A percentile compares a stretch with the other conserved stretches of the same genome.
Conservation (phyloP, 2,888 invertebrate species). For the Stegophylla sp. region DNA sequence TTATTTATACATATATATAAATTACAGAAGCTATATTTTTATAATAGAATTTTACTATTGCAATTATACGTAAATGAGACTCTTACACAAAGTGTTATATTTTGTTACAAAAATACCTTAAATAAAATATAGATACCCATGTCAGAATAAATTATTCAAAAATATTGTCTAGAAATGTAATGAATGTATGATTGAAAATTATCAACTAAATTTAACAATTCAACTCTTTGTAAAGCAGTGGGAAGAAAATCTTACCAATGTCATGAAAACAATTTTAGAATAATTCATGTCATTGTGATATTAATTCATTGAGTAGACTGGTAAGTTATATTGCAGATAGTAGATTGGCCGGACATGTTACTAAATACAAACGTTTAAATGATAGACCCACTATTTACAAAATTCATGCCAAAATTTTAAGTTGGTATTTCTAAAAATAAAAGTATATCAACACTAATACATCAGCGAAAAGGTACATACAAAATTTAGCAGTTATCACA, state of each 20-base stretch:
- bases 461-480: conserved; percentile 6
- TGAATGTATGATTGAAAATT: not conserved
- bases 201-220: not conserved
- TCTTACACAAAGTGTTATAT: no score
- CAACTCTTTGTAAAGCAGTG: not conserved
- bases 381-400: conserved; percentile 1
- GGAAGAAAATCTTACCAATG: not conserved
- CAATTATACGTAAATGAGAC: no score
- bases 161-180: not conserved
- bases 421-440: conserved; percentile 14
- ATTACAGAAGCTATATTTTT: no score
- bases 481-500: conserved; percentile 11
- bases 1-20: no score
- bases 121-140: no score
- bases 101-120: no score
- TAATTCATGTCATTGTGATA: not conserved
- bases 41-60: no score
- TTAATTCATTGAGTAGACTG: not conserved
- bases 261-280: not conserved
- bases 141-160: no score
- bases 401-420: not conserved
- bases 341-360: not conserved
- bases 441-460: conserved; percentile 10
- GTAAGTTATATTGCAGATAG: not conserved
- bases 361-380: not conserved